Base-by-base conservation (phyloP, 2,113 vertebrate genomes). In the Vicugna pacos region DNA sequence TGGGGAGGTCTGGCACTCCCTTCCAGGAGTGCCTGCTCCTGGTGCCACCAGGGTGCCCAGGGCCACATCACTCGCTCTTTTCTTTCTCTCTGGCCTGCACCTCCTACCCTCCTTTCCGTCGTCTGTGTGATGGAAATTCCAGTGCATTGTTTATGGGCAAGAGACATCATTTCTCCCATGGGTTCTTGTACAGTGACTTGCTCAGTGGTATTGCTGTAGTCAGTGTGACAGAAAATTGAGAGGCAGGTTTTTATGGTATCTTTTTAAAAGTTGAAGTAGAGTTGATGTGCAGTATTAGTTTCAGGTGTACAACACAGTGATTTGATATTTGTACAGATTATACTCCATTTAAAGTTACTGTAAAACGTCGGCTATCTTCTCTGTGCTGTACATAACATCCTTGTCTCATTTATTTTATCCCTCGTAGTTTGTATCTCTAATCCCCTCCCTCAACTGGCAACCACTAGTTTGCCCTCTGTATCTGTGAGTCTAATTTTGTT, bases 61-160 rank as follows among this genome's bases (percentile, higher is more conserved):
- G 52, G 12, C 80, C 28, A 30, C 26, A 4, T 30, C 9, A 1
- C 56, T 22, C 1, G 0, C 32, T 54, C 32, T 48, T 38, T 54
- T 14, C 75, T 81, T 2, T 54, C 54, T 86, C 56, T 56, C 7
- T 32, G 52, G 62, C 62, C 32, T 0, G 0, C 50, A 28, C 15
- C n/a, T 20, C 64, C 50, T 0, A 2, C 22, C n/a, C 82, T 3
- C 1, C 0, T 12, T 11, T 3, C 1, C 0, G 9, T 11, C 14
- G 19, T 70, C n/a, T 1, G 26, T 19, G 58, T 6, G 8, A 0
- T 2, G 20, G 86, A 46, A n/a, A 64, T 64, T 35, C 64, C 67
- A 38, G 64, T 2, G 16, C n/a, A 12, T 67, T 30, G 20, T 54
- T 79, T n/a, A 24, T 22, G 16, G 38, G 30, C 0, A 4, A 86